Percentiles rank a stretch among this genome's conserved stretches.
These are phyloP conservation scores for Patagioenas fasciata DNA, from an alignment of 2,113 vertebrate species.

Conservation along the genomic window DNA sequence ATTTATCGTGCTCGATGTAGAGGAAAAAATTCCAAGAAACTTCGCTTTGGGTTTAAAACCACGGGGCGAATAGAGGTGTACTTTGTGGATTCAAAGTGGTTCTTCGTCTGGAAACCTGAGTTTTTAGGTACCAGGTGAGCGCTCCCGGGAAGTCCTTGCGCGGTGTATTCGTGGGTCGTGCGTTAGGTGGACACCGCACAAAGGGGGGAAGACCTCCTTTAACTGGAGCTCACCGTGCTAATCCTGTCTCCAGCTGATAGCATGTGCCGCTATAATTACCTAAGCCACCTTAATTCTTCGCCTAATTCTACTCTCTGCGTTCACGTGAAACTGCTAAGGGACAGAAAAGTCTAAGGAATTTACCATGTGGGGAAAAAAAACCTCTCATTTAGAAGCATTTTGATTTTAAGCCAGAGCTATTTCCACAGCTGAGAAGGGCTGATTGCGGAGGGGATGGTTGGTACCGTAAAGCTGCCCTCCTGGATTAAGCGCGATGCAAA, in stretches of 20 bases:
- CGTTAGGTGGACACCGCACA: not conserved
- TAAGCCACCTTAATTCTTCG: conserved; percentile 66
- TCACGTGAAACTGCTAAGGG: conserved; percentile 69
- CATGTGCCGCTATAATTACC: conserved; percentile 64
- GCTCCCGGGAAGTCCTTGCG: not conserved
- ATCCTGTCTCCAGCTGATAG: conserved; percentile 69
- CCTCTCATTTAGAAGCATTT: not conserved
- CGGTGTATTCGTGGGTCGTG: not conserved
- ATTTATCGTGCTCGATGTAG: not conserved
- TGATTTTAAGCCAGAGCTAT: conserved; percentile 1
- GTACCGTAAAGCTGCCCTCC: not conserved
- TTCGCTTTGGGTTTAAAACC: not conserved
- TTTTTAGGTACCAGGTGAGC: not conserved
- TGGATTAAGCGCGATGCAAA: not conserved
- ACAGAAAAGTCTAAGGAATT: conserved; percentile 59
- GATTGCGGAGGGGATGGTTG: not conserved
- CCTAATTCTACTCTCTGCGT: conserved; percentile 55
- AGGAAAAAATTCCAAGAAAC: not conserved
- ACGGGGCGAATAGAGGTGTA: not conserved
- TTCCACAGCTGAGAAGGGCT: conserved; percentile 8
- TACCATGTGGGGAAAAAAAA: not conserved
- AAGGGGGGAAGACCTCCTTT: conserved; percentile 29
- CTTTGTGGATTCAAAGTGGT: not conserved
- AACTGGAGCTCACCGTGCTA: conserved; percentile 38
- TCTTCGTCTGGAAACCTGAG: not conserved